Conservation (phyloP, 1,140 invertebrate genomes). For the Drosophila chauvacae region DNA sequence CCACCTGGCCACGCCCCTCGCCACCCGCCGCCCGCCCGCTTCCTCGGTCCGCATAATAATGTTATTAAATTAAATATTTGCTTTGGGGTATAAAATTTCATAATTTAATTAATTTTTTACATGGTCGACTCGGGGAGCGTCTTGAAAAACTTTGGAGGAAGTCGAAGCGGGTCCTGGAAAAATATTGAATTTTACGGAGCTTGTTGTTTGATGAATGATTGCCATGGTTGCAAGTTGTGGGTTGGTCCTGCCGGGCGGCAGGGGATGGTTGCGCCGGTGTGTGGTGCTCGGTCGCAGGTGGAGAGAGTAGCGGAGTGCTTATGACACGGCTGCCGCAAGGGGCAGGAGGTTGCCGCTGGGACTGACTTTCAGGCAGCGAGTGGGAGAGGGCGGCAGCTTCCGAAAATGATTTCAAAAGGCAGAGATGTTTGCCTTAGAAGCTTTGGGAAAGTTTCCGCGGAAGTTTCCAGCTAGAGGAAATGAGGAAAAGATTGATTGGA, state of each 20-base stretch:
- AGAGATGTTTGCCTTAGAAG: slow-evolving; percentile 8
- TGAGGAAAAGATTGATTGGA: slow-evolving; percentile 20
- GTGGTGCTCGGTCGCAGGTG: slow-evolving; percentile 2
- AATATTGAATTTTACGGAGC: slow-evolving; percentile 76
- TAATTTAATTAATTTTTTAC: slow-evolving; percentile 80
- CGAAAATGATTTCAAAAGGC: slow-evolving; percentile 13
- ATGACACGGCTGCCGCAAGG: slow-evolving; percentile 15
- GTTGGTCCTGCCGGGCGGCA: slow-evolving; percentile 10
- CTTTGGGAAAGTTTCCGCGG: not conserved
- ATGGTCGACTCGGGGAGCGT: slow-evolving; percentile 51
- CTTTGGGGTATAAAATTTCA: slow-evolving; percentile 79
- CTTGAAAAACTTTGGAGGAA: slow-evolving; percentile 26
- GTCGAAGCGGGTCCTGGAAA: slow-evolving; percentile 35
- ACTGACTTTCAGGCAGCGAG: slow-evolving; percentile 26
- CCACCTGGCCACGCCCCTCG: slow-evolving; percentile 49
- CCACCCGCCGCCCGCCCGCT: not conserved
- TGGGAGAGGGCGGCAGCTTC: slow-evolving; percentile 4
- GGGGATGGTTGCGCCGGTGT: slow-evolving; percentile 8
- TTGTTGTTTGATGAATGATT: slow-evolving; percentile 78
- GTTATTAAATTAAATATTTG: slow-evolving; percentile 83
- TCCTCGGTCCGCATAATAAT: slow-evolving; percentile 69
- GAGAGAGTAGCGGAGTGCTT: slow-evolving; percentile 12
- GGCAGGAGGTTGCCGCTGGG: slow-evolving; percentile 2
- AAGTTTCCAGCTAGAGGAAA: not conserved
- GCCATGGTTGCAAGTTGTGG: slow-evolving; percentile 66